A percentile compares a stretch with the other conserved stretches of the same genome.
These are phyloP conservation scores for Tipula lateralis DNA, from an alignment of 2,888 invertebrate species.

Conservation along the genomic window DNA sequence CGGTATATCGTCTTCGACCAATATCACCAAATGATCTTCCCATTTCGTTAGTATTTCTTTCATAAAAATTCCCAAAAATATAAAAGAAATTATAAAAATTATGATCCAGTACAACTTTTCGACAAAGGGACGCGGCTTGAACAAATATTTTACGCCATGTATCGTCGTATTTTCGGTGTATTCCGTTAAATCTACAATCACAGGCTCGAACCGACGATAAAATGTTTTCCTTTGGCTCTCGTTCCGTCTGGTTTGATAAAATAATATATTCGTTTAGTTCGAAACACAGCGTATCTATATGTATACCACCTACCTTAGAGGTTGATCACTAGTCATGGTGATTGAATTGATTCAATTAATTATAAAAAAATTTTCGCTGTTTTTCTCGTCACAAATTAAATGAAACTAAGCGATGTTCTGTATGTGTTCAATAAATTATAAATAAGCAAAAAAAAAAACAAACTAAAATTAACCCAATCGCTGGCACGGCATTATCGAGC, in stretches of 20 bases:
- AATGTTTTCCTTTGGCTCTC: not conserved
- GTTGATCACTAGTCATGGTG: not conserved
- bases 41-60: not conserved
- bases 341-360: not conserved
- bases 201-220: not conserved
- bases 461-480: not conserved
- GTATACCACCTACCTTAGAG: not conserved
- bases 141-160: not conserved
- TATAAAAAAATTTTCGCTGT: not conserved
- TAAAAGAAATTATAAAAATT: not conserved
- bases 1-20: not conserved
- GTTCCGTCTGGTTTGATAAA: not conserved
- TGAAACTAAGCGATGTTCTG: not conserved
- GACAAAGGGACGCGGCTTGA: not conserved
- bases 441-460: not conserved
- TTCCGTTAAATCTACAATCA: not conserved
- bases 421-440: not conserved
- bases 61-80: not conserved
- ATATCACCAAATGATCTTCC: not conserved
- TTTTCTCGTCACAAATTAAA: not conserved
- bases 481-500: not conserved
- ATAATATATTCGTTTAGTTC: not conserved
- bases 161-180: not conserved
- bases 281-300: not conserved
- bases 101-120: not conserved